Evolutionary conservation across 2,797 vertebrate genomes (phyloP), one percentile per base, ranked within the genome.

Genomic region (Tapera naevia): DNA sequence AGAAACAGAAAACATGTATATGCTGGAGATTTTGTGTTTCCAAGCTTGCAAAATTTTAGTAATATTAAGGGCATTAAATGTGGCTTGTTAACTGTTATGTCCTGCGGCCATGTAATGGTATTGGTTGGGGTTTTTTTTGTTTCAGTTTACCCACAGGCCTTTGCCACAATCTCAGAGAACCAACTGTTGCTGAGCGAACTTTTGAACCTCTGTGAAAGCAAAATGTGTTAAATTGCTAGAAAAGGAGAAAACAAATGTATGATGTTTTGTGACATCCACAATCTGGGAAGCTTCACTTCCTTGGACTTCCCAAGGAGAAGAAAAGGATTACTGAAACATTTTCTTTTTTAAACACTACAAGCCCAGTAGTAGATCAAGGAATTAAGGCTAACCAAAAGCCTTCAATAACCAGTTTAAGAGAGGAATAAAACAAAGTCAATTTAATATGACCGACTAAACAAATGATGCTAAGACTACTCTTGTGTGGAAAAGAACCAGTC

Each of bases 261-360:
- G 91, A 94, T 91, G 91, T 51, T 96, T 78, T 89, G 75, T 94
- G 95, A 94, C 95, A 93, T 90, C 76, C 46, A 65, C 95, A 96
- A 93, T 94, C 91, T 95, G 96, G 88, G 92, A 95, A 95, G 80
- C 80, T 91, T 96, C 93, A 86, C 70, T 91, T 50, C 88, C 90
- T 86, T 91, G 96, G 96, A 91, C 91, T 95, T 94, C 95, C 91
- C 91, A 94, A 90, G 83, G 35, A 96, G 93, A 96, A 94, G 82
- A 96, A 96, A 95, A 86, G 93, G 82, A 70, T 69, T 56, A 54
- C 76, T 43, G 73, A 83, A 51, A 84, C 3, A 4, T 73, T 94
- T 93, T 65, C 65, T 86, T 24, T 28, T 93, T 84, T 69, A 94
- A 94, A 93, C 76, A 61, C 86, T 56, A 75, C 1, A 1, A 91